A percentile compares a stretch with the other conserved stretches of the same genome.
These are phyloP conservation scores for Nephrotoma guestfalica DNA, from an alignment of 2,888 invertebrate genomes.

Conservation along the genomic window DNA sequence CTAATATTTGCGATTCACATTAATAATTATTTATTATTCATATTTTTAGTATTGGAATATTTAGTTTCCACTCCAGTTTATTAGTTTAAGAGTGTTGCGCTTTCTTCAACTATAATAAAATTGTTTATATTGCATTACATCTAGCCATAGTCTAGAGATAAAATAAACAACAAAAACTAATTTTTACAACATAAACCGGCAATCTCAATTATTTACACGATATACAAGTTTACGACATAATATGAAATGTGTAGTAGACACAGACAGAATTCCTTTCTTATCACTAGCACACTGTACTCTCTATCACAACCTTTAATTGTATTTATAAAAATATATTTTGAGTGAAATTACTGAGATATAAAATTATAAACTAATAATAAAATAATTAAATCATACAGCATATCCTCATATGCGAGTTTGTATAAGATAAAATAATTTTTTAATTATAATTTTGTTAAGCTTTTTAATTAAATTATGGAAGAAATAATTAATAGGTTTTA, in stretches of 20 bases:
- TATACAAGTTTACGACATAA: no score
- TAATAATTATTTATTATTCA: no score
- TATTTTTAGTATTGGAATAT: no score
- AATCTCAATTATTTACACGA: no score
- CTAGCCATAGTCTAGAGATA: no score
- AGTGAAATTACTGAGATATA: background rate
- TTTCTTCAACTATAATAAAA: no score
- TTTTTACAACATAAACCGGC: no score
- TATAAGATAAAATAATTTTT: background rate
- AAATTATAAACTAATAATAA: background rate
- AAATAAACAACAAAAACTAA: no score
- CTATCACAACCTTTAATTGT: background rate
- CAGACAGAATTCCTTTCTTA: background rate
- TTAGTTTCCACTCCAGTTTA: no score
- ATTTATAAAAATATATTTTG: background rate
- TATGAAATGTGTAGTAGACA: background rate
- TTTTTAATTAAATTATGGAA: background rate
- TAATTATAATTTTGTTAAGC: background rate
- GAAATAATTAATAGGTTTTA: background rate
- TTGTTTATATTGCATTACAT: no score
- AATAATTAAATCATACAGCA: background rate
- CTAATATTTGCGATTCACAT: no score
- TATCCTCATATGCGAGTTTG: background rate
- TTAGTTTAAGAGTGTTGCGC: no score
- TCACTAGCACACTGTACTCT: background rate